Conservation (phyloP, 2,888 invertebrate genomes). For the Cerceris ruficornis region DNA sequence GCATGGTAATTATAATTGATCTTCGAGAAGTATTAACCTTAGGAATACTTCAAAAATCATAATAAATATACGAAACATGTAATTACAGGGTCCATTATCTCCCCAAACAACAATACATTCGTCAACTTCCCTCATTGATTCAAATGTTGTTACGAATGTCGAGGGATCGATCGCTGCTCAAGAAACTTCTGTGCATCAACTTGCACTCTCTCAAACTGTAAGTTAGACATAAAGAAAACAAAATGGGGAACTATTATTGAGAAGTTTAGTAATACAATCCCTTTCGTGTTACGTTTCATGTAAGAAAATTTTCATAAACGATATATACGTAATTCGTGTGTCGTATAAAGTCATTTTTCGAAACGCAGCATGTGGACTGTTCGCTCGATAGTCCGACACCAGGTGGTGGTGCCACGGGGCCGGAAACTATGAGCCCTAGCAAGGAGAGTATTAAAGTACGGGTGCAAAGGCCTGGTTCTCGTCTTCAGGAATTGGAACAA, state of each 20-base stretch:
- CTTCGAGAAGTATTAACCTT: neutral
- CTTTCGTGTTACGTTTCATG: too few relatives aligned
- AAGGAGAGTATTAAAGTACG: conserved; percentile 76
- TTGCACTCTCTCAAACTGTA: conserved; percentile 68
- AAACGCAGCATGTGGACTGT: conserved; percentile 61
- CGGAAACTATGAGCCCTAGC: conserved; percentile 77
- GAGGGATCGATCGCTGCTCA: conserved; percentile 44
- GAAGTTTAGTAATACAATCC: too few relatives aligned
- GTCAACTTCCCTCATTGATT: conserved; percentile 41
- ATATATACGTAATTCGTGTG: too few relatives aligned
- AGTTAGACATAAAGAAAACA: conserved; percentile 23
- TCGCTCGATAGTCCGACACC: conserved; percentile 75
- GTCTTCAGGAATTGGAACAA: conserved; percentile 78
- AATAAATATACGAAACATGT: conserved; percentile 1
- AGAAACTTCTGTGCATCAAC: conserved; percentile 46
- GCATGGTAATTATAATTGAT: conserved; percentile 40
- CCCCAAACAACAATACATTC: conserved; percentile 80
- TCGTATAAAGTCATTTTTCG: conserved; percentile 1
- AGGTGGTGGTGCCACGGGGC: conserved; percentile 60
- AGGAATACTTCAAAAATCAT: neutral
- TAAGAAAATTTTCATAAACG: too few relatives aligned
- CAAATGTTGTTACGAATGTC: conserved; percentile 35
- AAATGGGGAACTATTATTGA: neutral
- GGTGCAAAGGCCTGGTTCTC: conserved; percentile 75
- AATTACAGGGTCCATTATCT: conserved; percentile 78